Evolutionary conservation across 2,888 invertebrate genomes (phyloP), one percentile per base, ranked within the genome.

Genomic region (Noctuana brunneofusca): DNA sequence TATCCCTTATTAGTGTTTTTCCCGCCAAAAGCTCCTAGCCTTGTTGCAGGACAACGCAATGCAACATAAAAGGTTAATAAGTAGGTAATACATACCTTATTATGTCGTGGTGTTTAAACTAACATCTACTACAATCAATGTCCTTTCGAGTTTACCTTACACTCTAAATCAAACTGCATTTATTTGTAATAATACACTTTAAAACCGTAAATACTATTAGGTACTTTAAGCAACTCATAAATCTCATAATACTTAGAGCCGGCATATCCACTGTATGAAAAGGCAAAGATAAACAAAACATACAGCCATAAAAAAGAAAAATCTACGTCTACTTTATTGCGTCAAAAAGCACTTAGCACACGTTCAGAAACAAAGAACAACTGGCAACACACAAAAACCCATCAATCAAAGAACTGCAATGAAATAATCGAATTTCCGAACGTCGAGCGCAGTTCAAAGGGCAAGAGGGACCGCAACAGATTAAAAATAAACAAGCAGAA

Each of bases 321-420:
- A 49, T 16, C 46, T 8, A 30, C 12, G 49, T 50, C 46, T 24
- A 48, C 35, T 62, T 55, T 57, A 59, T 54, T 69, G 67, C 66
- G 67, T 68, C 80, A 81, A 83, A 80, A 79, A 75, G 78, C 84
- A 83, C 83, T 87, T 84, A 84, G 82, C 83, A 76, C 79, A 76
- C 78, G 68, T 71, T 70, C 60, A 65, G 69, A 70, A 74, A 79
- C 76, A 82, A 79, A 80, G 79, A 76, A 77, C 78, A 78, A 76
- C 76, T 72, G 72, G 77, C 79, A 82, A 9, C 63, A 84, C 80
- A 82, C 77, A 75, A 80, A 79, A 82, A 84, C 80, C 79, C 86
- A 86, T 88, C 89, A 89, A 91, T 90, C 90, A 89, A 87, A 90
- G 89, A 84, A 86, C 82, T 82, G 83, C 80, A 83, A 85, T 83